phyloP scores from a whole-genome alignment of 2,113 vertebrate species.

The Thunnus maccoyii region DNA sequence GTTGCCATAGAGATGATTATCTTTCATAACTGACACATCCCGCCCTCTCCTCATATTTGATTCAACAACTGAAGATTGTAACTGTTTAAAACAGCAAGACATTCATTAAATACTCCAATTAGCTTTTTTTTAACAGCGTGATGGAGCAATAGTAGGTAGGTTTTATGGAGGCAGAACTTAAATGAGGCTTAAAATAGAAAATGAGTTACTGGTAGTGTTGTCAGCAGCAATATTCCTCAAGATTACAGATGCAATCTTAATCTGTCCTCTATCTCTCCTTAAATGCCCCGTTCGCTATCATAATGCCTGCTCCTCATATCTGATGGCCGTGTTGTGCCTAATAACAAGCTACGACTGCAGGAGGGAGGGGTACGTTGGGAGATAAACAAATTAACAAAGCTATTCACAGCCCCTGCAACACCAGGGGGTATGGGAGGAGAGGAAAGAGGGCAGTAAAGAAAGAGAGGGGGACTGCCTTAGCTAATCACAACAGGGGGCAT shows the following conservation, averaged over 20 bases:
- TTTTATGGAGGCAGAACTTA: conserved; percentile 36
- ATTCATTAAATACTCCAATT: conserved; percentile 63
- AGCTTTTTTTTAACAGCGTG: conserved; percentile 38
- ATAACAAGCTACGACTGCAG: conserved; percentile 77
- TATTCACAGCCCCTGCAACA: conserved; percentile 74
- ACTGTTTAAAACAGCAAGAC: conserved; percentile 64
- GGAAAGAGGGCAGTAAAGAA: conserved; percentile 64
- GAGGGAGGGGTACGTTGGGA: conserved; percentile 70
- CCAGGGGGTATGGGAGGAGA: conserved; percentile 70
- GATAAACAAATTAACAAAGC: conserved; percentile 85
- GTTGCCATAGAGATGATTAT: conserved; percentile 78
- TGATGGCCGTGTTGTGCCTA: conserved; percentile 80
- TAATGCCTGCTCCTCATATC: conserved; percentile 77
- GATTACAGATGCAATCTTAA: conserved; percentile 80
- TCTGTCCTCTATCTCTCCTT: conserved; percentile 83
- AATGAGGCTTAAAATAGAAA: conserved; percentile 62
- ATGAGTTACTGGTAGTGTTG: conserved; percentile 55
- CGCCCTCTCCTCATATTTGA: conserved; percentile 46
- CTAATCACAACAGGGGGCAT: conserved; percentile 73
- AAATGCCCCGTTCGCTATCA: conserved; percentile 72
- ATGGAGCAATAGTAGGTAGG: conserved; percentile 36
- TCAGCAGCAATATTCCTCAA: conserved; percentile 70
- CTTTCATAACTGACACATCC: conserved; percentile 66
- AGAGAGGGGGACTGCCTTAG: conserved; percentile 62
- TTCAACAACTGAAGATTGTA: conserved; percentile 52